Conservation (phyloP, 2,888 invertebrate species). For the Drosophila paramelanica region DNA sequence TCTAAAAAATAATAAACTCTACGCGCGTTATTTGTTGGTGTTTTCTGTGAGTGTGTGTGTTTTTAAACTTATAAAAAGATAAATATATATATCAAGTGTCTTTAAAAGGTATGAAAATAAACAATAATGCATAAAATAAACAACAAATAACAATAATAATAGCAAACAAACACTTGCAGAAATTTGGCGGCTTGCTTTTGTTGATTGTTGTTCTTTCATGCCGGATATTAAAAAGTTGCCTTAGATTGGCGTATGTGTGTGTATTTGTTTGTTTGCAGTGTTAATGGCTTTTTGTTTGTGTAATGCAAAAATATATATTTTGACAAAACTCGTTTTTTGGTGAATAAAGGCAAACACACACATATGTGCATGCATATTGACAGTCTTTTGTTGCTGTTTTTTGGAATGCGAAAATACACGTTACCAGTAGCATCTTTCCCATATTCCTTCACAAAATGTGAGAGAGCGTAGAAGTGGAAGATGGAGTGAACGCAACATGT, state of each 20-base stretch:
- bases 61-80: background rate
- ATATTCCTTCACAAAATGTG: constrained; percentile 7
- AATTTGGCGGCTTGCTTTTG: constrained; percentile 22
- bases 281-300: constrained; percentile 44
- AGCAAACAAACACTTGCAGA: constrained; percentile 26
- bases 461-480: constrained; percentile 13
- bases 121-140: background rate
- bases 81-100: constrained; percentile 3
- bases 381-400: constrained; percentile 11
- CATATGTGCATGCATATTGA: constrained; percentile 5
- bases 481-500: constrained; percentile 38
- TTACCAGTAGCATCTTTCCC: constrained; percentile 13
- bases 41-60: constrained; percentile 26
- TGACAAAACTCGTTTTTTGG: constrained; percentile 63
- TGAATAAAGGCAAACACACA: constrained; percentile 10
- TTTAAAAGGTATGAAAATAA: constrained; percentile 40
- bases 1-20: constrained; percentile 11
- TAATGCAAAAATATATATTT: constrained; percentile 66
- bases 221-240: constrained; percentile 47
- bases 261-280: constrained; percentile 27
- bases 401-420: constrained; percentile 10
- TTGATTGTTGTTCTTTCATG: constrained; percentile 42
- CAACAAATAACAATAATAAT: constrained; percentile 12
- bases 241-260: constrained; percentile 1
- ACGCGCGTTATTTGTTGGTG: constrained; percentile 30